These are phyloP conservation scores for Crematogaster levior DNA, from an alignment of 2,888 invertebrate genomes.

Conservation along the genomic window DNA sequence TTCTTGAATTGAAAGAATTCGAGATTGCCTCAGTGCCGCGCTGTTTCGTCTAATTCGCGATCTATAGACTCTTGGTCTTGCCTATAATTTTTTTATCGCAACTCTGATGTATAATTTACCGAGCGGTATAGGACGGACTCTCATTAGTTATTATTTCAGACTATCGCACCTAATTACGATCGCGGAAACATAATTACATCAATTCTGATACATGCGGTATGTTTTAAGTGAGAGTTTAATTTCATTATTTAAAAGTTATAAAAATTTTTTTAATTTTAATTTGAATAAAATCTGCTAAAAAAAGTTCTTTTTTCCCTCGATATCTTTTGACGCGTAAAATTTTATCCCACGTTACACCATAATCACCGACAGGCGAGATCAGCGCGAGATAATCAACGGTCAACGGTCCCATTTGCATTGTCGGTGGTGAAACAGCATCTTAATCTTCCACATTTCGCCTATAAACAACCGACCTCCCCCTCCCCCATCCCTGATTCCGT, in stretches of 20 bases:
- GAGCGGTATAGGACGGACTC: background rate
- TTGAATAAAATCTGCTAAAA: background rate
- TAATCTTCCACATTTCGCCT: slow-evolving; percentile 73
- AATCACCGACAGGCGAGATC: slow-evolving; percentile 1
- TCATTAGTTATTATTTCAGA: background rate
- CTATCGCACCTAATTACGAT: background rate
- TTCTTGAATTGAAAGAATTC: slow-evolving; percentile 67
- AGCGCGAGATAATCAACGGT: slow-evolving; percentile 56
- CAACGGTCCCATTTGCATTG: slow-evolving; percentile 49
- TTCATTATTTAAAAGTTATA: background rate
- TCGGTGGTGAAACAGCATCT: slow-evolving; percentile 78
- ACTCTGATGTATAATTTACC: background rate
- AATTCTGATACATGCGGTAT: background rate
- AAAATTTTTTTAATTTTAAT: background rate
- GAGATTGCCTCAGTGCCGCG: slow-evolving; percentile 9
- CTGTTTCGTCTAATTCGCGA: slow-evolving; percentile 25
- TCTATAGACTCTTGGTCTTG: background rate
- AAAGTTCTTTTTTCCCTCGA: background rate
- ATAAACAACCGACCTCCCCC: slow-evolving; percentile 43
- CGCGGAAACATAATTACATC: background rate
- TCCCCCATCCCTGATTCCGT: background rate
- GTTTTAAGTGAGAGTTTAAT: background rate
- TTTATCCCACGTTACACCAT: slow-evolving; percentile 6
- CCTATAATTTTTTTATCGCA: background rate
- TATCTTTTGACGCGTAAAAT: background rate